phyloP scores from a whole-genome alignment of 2,113 vertebrate genomes.

The Acrocephalus kingi region DNA sequence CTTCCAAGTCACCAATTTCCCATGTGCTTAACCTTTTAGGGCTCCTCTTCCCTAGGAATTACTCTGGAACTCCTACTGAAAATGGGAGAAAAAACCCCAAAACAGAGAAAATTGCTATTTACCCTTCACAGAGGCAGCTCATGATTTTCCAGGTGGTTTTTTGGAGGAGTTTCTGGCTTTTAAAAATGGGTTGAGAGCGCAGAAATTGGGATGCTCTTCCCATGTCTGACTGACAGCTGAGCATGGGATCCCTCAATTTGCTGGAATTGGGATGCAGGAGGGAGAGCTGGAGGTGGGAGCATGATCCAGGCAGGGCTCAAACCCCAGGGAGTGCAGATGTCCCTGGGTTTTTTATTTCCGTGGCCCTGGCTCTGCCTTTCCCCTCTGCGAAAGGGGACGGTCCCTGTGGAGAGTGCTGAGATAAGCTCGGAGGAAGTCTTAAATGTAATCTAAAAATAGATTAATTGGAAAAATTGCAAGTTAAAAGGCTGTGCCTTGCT shows the following conservation, averaged over 20 bases:
- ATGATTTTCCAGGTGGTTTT: background rate
- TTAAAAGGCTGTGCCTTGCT: background rate
- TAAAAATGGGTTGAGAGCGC: background rate
- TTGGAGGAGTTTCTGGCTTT: background rate
- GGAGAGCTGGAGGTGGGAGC: background rate
- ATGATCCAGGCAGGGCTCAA: background rate
- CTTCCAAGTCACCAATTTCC: conserved; percentile 3
- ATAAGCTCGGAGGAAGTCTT: background rate
- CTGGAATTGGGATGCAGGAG: background rate
- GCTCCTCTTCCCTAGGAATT: background rate
- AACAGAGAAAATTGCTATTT: background rate
- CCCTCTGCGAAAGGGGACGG: background rate
- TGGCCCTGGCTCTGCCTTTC: background rate
- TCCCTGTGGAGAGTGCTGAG: background rate
- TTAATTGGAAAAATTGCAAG: background rate
- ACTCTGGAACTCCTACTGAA: background rate
- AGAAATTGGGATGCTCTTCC: background rate
- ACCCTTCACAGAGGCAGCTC: background rate
- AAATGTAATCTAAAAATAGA: background rate
- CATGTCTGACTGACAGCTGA: background rate
- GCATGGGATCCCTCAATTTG: background rate
- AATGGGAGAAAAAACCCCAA: rapidly evolving
- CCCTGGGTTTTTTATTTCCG: rapidly evolving
- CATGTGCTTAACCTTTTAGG: background rate
- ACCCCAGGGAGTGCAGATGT: background rate